Evolutionary conservation across 2,113 vertebrate species (phyloP), one percentile per base, ranked within the genome.

Genomic region (Macaca mulatta): DNA sequence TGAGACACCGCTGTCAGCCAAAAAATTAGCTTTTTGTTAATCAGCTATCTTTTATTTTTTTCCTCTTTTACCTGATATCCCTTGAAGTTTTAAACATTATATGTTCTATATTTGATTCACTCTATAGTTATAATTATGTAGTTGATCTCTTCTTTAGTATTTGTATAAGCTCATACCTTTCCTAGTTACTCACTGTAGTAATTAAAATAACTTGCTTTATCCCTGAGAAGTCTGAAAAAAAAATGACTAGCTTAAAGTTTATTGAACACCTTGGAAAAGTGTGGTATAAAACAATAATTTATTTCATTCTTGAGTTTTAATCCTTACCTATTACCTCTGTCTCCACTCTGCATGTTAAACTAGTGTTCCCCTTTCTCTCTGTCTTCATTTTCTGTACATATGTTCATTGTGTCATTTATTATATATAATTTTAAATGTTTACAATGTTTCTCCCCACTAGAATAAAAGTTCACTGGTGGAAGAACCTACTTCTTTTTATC

Each of bases 121-220:
- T 89, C 25, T 69, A 32, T 88, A 78, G 64, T 89, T 70, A 64
- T 78, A 95, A 95, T 92, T 89, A 74, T 75, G 38, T n/a, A 90
- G 6, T 64, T n/a, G 52, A 75, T 77, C 32, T 87, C 0, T 92
- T 97, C 30, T 81, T 96, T 87, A 92, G 18, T 96, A 59, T 88
- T 83, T 88, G 9, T 55, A 59, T 55, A 77, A 86, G 43, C 27
- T 67, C 7, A 32, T 90, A n/a, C 5, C 18, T 61, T 89, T 91
- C 52, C 61, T 43, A 86, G 40, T 90, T 90, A 89, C 38, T 96
- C 75, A 92, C 38, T 88, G 25, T 17, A 88, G 5, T 91, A 77
- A 84, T 95, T 94, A 52, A 96, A 96, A 89, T 75, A 97, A 40
- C 48, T 88, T 96, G 22, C 35, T 79, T 96, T 64, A 64, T 32